Base-by-base conservation (phyloP, 2,888 invertebrate species). In the Brachyopa scutellaris region DNA sequence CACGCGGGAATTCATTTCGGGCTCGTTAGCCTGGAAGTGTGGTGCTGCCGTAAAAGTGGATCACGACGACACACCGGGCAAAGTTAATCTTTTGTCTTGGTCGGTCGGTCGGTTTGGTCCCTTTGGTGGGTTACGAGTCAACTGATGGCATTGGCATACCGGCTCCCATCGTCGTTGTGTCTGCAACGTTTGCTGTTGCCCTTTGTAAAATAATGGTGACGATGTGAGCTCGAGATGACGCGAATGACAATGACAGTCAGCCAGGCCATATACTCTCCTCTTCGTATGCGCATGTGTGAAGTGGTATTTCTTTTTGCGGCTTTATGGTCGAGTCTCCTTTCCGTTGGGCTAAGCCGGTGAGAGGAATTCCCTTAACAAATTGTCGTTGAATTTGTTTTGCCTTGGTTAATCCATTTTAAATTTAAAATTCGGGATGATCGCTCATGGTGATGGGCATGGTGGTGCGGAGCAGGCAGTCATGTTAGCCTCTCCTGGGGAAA, bases 1-100 rank as follows among this genome's bases (percentile, higher is more conserved):
- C 15, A 42, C 55, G 62, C 47, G 62, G 67, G 76, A 76, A 74
- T 70, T 76, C 64, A 70, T 82, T 82, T 72, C 61, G 70, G 70
- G 70, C 82, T 82, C 82, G 82, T 82, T 82, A 76, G 80, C 53
- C 64, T 76, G 33, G 38, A 64, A 74, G 80, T 64, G 80, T 79
- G 59, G 53, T 66, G 80, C 80, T 82, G 82, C 82, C 82, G 82
- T 82, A 77, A 82, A 82, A 82, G 82, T 82, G 82, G 82, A 82
- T 82, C 82, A 82, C 82, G 82, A 82, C n/a, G n/a, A n/a, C n/a
- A n/a, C 82, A 76, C 82, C 76, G 66, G 38, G 72, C 66, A 70
- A 82, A 82, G 82, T 82, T 77, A 82, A 82, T 82, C 82, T 82
- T 82, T 82, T 82, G 82, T 82, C 77, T 76, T 77, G 77, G 76